These are phyloP conservation scores for Acanthopagrus latus DNA, from an alignment of 2,797 vertebrate species.

Conservation along the genomic window DNA sequence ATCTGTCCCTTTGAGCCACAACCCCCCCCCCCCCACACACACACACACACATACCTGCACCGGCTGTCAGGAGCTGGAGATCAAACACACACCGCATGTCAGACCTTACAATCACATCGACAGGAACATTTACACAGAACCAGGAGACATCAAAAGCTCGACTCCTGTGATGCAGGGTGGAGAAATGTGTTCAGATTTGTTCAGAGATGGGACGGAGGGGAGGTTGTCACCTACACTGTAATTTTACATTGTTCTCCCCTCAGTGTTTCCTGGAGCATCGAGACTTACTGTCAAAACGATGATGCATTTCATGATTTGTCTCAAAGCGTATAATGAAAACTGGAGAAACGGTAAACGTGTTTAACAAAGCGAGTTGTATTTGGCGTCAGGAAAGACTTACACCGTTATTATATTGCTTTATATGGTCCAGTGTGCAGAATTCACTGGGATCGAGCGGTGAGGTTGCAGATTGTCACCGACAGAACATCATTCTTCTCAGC, in stretches of 20 bases:
- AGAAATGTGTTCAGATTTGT: constrained; percentile 68
- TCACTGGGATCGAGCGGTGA: no score
- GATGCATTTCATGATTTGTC: constrained; percentile 29
- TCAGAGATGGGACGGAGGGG: constrained; percentile 49
- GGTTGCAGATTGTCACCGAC: no score
- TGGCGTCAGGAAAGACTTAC: background rate
- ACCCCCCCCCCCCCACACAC: constrained; percentile 29
- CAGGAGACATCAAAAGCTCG: constrained; percentile 61
- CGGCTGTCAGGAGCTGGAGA: constrained; percentile 64
- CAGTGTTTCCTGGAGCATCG: constrained; percentile 31
- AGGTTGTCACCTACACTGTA: constrained; percentile 58
- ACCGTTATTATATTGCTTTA: background rate
- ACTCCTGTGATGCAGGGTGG: constrained; percentile 56
- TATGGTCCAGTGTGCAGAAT: background rate
- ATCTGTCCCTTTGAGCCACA: constrained; percentile 51
- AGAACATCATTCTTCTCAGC: no score
- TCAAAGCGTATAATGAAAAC: constrained; percentile 7
- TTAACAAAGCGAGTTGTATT: background rate
- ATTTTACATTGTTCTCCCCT: constrained; percentile 60
- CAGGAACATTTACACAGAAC: constrained; percentile 33
- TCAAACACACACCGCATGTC: constrained; percentile 75
- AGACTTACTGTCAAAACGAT: constrained; percentile 40
- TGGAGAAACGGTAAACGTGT: background rate
- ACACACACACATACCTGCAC: constrained; percentile 50
- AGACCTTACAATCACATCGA: constrained; percentile 46